Evolutionary conservation across 92 coral and sea anemone genomes (phyloP).

Genomic region (Phenganax subtilis): DNA sequence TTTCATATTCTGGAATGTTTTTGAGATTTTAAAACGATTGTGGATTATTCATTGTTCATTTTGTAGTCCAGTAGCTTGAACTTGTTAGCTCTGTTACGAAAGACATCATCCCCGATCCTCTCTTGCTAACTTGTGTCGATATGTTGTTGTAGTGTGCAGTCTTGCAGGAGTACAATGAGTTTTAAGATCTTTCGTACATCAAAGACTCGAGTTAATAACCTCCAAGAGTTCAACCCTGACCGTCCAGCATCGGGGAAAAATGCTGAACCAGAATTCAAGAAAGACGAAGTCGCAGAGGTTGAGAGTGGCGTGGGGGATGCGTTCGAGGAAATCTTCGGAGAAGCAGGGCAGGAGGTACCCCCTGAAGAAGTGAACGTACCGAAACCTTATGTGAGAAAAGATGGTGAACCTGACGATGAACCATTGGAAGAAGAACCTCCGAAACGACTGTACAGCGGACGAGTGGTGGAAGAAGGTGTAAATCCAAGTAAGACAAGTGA

Average conservation of each 20-base stretch:
- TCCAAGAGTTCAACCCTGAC: background rate
- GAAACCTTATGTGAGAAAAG: slow-evolving; percentile 25
- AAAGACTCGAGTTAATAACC: slow-evolving; percentile 7
- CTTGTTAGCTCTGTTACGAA: too few species aligned
- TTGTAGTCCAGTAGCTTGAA: too few species aligned
- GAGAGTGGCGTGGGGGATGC: slow-evolving; percentile 25
- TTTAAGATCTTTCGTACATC: slow-evolving; percentile 22
- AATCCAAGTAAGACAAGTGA: slow-evolving; percentile 9
- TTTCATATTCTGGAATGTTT: too few species aligned
- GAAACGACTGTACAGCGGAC: slow-evolving; percentile 19
- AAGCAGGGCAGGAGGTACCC: slow-evolving; percentile 17
- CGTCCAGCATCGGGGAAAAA: background rate
- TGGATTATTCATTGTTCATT: too few species aligned
- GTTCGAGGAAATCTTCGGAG: slow-evolving; percentile 22
- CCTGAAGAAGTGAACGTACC: slow-evolving; percentile 5
- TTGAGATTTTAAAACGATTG: too few species aligned
- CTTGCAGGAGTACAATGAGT: slow-evolving; percentile 2
- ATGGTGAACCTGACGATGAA: slow-evolving; percentile 26
- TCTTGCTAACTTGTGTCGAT: background rate
- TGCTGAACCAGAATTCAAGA: slow-evolving; percentile 6
- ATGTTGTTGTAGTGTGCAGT: background rate
- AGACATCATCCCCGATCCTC: too few species aligned
- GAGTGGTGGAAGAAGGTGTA: slow-evolving; percentile 26
- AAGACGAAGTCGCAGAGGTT: background rate
- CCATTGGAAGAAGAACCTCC: slow-evolving; percentile 6